phyloP scores from a whole-genome alignment of 2,113 vertebrate species.

The Pelecanoides urinatrix region DNA sequence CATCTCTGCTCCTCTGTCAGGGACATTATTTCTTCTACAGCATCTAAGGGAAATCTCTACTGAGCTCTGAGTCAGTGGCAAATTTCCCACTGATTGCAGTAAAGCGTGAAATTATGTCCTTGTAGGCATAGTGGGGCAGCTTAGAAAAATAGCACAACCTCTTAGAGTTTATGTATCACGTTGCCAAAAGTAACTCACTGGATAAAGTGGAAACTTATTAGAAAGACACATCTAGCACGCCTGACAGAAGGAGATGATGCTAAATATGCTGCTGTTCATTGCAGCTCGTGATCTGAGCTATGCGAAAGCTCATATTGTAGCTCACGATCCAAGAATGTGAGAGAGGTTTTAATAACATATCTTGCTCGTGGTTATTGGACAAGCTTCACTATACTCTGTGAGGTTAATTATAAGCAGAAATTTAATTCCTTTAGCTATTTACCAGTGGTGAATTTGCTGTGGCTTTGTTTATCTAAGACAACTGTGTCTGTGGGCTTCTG shows the following conservation, averaged over 20 bases:
- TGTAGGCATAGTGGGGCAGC: rapidly evolving
- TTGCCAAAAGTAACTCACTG: background rate
- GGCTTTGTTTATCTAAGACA: rapidly evolving
- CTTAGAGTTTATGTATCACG: rapidly evolving
- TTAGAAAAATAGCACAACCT: background rate
- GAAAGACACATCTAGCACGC: background rate
- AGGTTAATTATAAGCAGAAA: background rate
- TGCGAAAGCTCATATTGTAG: rapidly evolving
- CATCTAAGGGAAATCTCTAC: background rate
- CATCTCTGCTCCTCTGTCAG: background rate
- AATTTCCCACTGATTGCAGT: background rate
- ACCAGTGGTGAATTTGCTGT: rapidly evolving
- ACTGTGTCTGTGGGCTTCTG: rapidly evolving
- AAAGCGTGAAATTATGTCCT: background rate
- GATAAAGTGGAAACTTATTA: background rate
- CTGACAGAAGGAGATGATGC: background rate
- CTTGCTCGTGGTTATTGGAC: background rate
- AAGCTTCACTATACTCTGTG: rapidly evolving
- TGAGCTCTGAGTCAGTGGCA: background rate
- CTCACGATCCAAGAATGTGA: rapidly evolving
- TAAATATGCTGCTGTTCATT: rapidly evolving
- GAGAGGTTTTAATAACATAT: background rate
- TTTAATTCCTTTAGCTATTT: background rate
- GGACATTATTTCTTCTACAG: background rate
- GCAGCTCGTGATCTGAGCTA: background rate